Evolutionary conservation across 2,888 invertebrate genomes (phyloP).

Genomic region (Sthenelais limicola): DNA sequence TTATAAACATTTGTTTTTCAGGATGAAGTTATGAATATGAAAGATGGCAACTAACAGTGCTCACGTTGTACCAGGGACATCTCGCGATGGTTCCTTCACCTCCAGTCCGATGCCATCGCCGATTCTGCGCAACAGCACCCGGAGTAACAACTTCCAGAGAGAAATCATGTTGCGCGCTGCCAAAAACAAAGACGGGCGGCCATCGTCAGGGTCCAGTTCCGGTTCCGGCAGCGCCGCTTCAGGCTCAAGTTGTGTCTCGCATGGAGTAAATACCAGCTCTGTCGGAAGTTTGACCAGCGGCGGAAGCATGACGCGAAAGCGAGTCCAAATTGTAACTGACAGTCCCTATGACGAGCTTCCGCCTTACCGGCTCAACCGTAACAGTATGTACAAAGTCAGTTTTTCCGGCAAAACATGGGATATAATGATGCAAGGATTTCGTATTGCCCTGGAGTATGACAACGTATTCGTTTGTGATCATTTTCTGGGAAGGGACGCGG

Average conservation of each 20-base stretch:
- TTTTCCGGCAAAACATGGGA: conserved; percentile 37
- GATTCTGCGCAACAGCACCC: background rate
- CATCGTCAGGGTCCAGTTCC: conserved; percentile 25
- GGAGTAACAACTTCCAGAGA: background rate
- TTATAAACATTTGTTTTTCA: too few relatives aligned
- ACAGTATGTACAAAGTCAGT: conserved; percentile 16
- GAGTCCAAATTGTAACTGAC: conserved; percentile 38
- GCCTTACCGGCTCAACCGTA: conserved; percentile 24
- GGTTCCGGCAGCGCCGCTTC: conserved; percentile 6
- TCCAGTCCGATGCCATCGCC: conserved; percentile 22
- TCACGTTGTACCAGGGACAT: too few relatives aligned
- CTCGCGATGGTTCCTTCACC: too few relatives aligned
- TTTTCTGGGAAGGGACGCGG: conserved; percentile 36
- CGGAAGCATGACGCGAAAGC: conserved; percentile 29
- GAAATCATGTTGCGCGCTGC: conserved; percentile 2
- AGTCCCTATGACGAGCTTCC: conserved; percentile 33
- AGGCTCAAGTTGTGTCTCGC: too few relatives aligned
- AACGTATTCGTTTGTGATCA: conserved; percentile 42
- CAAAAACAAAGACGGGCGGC: conserved; percentile 5
- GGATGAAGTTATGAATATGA: too few relatives aligned
- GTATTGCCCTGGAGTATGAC: conserved; percentile 40
- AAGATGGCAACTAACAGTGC: too few relatives aligned
- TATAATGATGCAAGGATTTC: conserved; percentile 40
- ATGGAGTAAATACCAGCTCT: background rate
- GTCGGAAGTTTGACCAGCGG: background rate